Conservation (phyloP, 2,888 invertebrate genomes). For the Lithophane semibrunnea region DNA sequence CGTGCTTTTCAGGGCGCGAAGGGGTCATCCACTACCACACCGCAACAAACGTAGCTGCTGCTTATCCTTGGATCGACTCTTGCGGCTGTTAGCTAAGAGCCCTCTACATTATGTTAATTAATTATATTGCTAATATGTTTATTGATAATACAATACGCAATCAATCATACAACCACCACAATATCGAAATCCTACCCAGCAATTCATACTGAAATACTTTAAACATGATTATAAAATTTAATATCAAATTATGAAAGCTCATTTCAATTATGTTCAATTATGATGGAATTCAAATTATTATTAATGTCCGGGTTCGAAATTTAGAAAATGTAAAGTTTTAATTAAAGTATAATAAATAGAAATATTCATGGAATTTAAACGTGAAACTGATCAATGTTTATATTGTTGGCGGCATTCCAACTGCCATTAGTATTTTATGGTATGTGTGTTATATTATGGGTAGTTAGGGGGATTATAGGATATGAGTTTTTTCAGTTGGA, state of each 20-base stretch:
- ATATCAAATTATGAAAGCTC: conserved; percentile 54
- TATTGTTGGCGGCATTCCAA: conserved; percentile 62
- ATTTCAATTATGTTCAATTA: conserved; percentile 60
- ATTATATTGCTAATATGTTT: background rate
- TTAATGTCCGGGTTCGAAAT: conserved; percentile 35
- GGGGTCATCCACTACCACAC: background rate
- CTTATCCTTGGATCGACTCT: background rate
- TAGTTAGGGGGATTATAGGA: conserved; percentile 18
- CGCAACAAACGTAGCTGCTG: background rate
- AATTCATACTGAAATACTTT: conserved; percentile 28
- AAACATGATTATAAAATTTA: conserved; percentile 53
- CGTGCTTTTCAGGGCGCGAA: background rate
- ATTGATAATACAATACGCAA: background rate
- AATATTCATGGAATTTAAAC: conserved; percentile 14
- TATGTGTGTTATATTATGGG: conserved; percentile 23
- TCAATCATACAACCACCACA: conserved; percentile 13
- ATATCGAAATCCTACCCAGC: conserved; percentile 1
- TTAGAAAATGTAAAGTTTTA: background rate
- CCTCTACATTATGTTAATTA: background rate
- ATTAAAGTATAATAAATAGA: too few species aligned
- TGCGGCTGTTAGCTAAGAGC: background rate
- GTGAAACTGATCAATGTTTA: conserved; percentile 50
- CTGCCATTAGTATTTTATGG: conserved; percentile 31
- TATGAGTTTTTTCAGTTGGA: conserved; percentile 29
- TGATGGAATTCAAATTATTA: conserved; percentile 54